Evolutionary conservation across 2,113 vertebrate genomes (phyloP), one percentile per base, ranked within the genome.

Genomic region (Oplegnathus fasciatus): DNA sequence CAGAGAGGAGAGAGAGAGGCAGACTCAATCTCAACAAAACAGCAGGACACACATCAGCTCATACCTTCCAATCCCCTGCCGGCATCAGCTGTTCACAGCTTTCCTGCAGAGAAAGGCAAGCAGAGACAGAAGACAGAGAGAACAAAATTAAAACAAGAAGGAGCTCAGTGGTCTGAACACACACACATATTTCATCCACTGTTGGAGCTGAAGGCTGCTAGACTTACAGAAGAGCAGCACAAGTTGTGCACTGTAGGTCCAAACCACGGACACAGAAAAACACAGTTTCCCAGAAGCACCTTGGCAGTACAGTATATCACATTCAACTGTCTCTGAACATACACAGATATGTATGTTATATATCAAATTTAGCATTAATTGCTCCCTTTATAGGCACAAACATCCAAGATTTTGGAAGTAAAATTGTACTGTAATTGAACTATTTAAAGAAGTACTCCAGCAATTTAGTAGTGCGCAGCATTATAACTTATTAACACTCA

Each of bases 51-150:
- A 67, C 13, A 48, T 44, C 20, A 46, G 20, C 24, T 83, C 90
- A 64, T 98, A 99, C 98, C 98, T 99, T 98, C 98, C 98, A 99
- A 84, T 99, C 97, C 69, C 95, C 95, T 0, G 90, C 7, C 0
- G 95, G 94, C 85, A 97, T 96, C 93, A 98, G 97, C 86, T 96
- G 93, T 6, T 99, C 98, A 0, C 96, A 96, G 91, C 94, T 97
- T 61, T 99, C 98, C 98, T 99, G 92, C 10, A 91, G 87, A 83
- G 37, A 85, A 1, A 86, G 15, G 89, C 24, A 88, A n/a, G 69
- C 46, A 84, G 26, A 84, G 37, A 79, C 2, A 67, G 44, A 57
- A 62, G 28, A 76, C 44, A 40, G 6, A 26, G 7, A 76, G 15
- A 26, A 13, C 37, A 37, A 22, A 11, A 22, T 82, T 61, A 75